These are phyloP conservation scores for Mimumesa dahlbomi DNA, from an alignment of 2,888 invertebrate species.

Conservation along the genomic window DNA sequence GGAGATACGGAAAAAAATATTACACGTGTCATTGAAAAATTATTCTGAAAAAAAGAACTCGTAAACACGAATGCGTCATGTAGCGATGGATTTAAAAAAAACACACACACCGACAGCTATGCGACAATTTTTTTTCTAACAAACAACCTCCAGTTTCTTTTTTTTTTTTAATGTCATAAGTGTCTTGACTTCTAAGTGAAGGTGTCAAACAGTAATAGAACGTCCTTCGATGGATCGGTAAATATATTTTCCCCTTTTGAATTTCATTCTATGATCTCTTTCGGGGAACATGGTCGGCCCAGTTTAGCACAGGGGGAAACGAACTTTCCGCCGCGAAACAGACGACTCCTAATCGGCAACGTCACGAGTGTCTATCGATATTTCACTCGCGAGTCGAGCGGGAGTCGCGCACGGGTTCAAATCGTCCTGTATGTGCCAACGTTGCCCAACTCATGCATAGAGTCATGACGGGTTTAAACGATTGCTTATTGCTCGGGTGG, in stretches of 20 bases:
- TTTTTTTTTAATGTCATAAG: too few relatives aligned
- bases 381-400: constrained; percentile 51
- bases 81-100: too few relatives aligned
- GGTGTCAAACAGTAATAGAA: too few relatives aligned
- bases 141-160: too few relatives aligned
- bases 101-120: too few relatives aligned
- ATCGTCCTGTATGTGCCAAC: constrained; percentile 49
- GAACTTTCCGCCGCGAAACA: constrained; percentile 20
- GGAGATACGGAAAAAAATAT: too few relatives aligned
- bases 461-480: constrained; percentile 72
- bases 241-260: not conserved
- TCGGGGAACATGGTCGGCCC: constrained; percentile 18
- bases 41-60: too few relatives aligned
- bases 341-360: constrained; percentile 38
- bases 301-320: constrained; percentile 38
- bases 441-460: constrained; percentile 74
- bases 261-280: not conserved
- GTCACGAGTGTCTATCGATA: constrained; percentile 41
- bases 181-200: too few relatives aligned
- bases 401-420: constrained; percentile 44
- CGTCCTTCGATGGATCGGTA: too few relatives aligned
- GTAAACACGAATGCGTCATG: too few relatives aligned
- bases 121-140: too few relatives aligned
- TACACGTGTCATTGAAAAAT: too few relatives aligned
- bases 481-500: constrained; percentile 68